A percentile compares a stretch with the other conserved stretches of the same genome.
phyloP scores from a whole-genome alignment of 92 coral and sea anemone genomes.

The Epizoanthus stellaris region DNA sequence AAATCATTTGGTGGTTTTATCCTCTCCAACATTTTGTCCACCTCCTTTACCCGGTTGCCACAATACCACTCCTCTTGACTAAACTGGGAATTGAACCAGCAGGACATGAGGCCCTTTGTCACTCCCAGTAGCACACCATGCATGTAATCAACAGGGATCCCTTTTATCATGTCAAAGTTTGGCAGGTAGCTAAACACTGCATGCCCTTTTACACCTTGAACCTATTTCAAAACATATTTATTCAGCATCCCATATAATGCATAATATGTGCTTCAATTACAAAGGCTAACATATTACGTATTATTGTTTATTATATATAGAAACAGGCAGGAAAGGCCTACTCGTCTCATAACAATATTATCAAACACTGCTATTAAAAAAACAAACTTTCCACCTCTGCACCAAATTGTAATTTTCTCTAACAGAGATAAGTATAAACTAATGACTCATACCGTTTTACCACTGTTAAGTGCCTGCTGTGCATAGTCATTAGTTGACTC shows the following conservation, averaged over 20 bases:
- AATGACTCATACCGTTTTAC: not conserved
- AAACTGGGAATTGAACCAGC: constrained; percentile 46
- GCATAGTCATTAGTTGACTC: constrained; percentile 37
- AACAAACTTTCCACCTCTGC: not conserved
- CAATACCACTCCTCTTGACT: constrained; percentile 56
- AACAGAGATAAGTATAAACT: too few species aligned
- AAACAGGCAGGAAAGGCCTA: too few species aligned
- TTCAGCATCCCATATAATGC: too few species aligned
- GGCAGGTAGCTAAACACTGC: constrained; percentile 40
- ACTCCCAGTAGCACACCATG: constrained; percentile 63
- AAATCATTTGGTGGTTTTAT: constrained; percentile 61
- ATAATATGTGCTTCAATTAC: too few species aligned
- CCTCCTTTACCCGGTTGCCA: constrained; percentile 38
- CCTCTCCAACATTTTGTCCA: constrained; percentile 45
- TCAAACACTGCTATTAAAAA: not conserved
- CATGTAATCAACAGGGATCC: constrained; percentile 62
- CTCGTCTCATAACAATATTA: not conserved
- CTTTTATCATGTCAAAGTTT: constrained; percentile 51
- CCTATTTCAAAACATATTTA: not conserved
- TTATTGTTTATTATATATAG: too few species aligned
- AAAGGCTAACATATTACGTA: too few species aligned
- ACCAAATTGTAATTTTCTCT: too few species aligned
- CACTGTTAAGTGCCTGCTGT: constrained; percentile 36
- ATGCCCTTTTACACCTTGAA: constrained; percentile 51
- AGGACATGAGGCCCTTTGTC: constrained; percentile 37